Base-by-base conservation (phyloP, 1,140 invertebrate genomes). In the Drosophila quadrilineata region DNA sequence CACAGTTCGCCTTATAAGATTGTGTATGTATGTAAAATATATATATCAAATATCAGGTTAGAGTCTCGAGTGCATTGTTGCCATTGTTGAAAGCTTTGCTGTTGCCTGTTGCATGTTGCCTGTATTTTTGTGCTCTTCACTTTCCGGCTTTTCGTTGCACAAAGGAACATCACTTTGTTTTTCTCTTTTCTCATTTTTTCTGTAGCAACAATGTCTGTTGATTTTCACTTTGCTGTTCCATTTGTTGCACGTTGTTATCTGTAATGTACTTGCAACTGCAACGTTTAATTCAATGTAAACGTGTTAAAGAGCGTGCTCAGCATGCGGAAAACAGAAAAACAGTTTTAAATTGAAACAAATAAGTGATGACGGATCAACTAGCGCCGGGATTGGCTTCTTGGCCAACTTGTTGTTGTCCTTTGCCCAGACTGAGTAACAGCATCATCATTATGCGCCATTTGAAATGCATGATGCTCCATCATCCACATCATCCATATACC, bases 101-200 rank as follows among this genome's bases (percentile, higher is more conserved):
- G 36, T 8, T 26, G 21, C 16, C 6, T 38, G 56, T 8, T 65
- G 45, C 28, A 14, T 56, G 62, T 56, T 80, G 70, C 62, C 75
- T 82, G 73, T 82, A 84, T 73, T 82, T 77, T 73, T 82, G n/a
- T 82, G 77, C 77, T 77, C 77, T 82, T 73, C 77, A 82, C 73
- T 82, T 82, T 82, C 77, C 77, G 77, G 73, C 73, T 77, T 68
- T 49, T 50, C 40, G 16, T 33, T 36, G 48, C 48, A 62, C 56
- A 54, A 68, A 68, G 28, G 62, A 28, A 59, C 33, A 43, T n/a
- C n/a, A n/a, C n/a, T n/a, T n/a, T n/a, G n/a, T n/a, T n/a, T n/a
- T n/a, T n/a, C n/a, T n/a, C n/a, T n/a, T n/a, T n/a, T n/a, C n/a
- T n/a, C n/a, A n/a, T n/a, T n/a, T n/a, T 65, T 57, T 64, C 63